phyloP scores from a whole-genome alignment of 2,888 invertebrate species.

The Epistrophella euchroma region DNA sequence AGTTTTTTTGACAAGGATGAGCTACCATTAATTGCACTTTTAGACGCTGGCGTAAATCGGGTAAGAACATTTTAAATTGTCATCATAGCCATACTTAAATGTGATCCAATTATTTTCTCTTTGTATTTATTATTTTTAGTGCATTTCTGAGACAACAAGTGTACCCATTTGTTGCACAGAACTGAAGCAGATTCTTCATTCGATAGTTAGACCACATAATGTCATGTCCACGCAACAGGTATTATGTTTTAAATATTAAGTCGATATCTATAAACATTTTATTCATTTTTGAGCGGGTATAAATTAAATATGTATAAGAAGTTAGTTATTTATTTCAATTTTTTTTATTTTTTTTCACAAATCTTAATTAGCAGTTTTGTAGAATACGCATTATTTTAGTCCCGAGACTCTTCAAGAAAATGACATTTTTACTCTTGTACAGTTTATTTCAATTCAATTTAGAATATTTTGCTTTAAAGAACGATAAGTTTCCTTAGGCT shows the following conservation, averaged over 20 bases:
- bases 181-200: constrained; percentile 91
- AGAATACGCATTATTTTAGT: neutral
- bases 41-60: constrained; percentile 94
- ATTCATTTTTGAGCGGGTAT: constrained; percentile 15
- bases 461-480: too few species aligned
- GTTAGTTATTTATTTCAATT: neutral
- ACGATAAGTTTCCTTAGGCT: too few species aligned
- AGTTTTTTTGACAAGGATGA: constrained; percentile 94
- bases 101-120: too few species aligned
- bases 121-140: constrained; percentile 83
- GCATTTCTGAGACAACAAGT: constrained; percentile 88
- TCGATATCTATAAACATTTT: neutral
- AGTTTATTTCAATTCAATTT: too few species aligned
- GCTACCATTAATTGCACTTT: constrained; percentile 89
- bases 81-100: too few species aligned
- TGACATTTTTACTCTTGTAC: too few species aligned
- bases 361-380: neutral
- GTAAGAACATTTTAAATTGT: constrained; percentile 87
- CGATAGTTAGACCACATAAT: constrained; percentile 90
- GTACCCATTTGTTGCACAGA: constrained; percentile 87
- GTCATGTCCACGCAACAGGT: constrained; percentile 89
- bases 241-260: constrained; percentile 46
- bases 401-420: too few species aligned
- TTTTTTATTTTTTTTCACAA: neutral
- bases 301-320: neutral